Percentiles rank a stretch among this genome's conserved stretches.
Conservation (phyloP, 2,888 invertebrate species). For the Hymenopus coronatus region DNA sequence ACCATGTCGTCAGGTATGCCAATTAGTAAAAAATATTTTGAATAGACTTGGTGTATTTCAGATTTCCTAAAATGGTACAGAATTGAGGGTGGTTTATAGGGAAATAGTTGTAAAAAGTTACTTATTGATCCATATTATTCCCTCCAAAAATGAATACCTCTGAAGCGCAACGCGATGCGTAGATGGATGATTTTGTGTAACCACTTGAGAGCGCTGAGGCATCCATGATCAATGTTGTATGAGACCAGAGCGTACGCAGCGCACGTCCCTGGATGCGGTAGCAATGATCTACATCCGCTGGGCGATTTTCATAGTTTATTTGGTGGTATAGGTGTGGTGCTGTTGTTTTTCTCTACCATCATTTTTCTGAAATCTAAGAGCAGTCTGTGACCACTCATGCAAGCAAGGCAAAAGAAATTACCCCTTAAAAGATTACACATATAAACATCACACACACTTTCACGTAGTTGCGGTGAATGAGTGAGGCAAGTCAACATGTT, state of each 20-base stretch:
- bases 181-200: too few relatives aligned
- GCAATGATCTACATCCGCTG: slow-evolving; percentile 16
- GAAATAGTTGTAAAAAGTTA: too few relatives aligned
- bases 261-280: neutral
- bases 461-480: neutral
- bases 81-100: too few relatives aligned
- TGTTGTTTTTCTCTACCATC: neutral
- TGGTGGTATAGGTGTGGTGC: neutral
- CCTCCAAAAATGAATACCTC: too few relatives aligned
- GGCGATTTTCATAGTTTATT: slow-evolving; percentile 4
- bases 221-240: neutral
- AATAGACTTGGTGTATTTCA: too few relatives aligned
- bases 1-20: too few relatives aligned
- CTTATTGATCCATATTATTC: too few relatives aligned
- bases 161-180: too few relatives aligned
- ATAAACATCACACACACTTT: neutral
- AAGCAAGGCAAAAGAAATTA: slow-evolving; percentile 21
- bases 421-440: neutral
- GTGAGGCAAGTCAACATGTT: neutral
- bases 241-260: neutral
- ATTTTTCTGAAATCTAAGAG: slow-evolving; percentile 18
- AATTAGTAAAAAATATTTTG: too few relatives aligned
- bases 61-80: too few relatives aligned
- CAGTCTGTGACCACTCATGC: slow-evolving; percentile 30
- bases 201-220: too few relatives aligned